Base-by-base conservation (phyloP, 2,797 vertebrate genomes). In the Macropus fuliginosus region DNA sequence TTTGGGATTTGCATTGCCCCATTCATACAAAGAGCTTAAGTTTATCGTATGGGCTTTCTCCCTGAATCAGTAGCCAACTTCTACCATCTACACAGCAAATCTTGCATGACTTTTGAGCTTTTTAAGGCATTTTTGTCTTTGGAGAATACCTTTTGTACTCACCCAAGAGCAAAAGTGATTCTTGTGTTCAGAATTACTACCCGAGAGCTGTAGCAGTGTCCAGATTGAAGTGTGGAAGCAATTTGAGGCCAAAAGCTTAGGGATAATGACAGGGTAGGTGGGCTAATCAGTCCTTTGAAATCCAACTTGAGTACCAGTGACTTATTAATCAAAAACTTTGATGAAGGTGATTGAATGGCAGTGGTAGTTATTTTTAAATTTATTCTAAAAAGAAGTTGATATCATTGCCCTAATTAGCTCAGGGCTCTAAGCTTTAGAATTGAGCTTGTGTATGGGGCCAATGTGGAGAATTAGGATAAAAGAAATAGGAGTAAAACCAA, bases 11-110 rank as follows among this genome's bases (percentile, higher is more conserved):
- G 74, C 74, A 11, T 4, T 27, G 74, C 24, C 40, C 74, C 13
- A 21, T 87, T 87, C 74, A 87, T 94, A 95, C 95, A 96, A 96
- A 97, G 91, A 95, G 66, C 95, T 89, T 81, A 94, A 93, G 74
- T 96, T 96, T 94, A 94, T 92, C 21, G 27, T 92, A 40, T 55
- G 46, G 54, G 55, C 93, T 95, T 94, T 95, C 56, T 81, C 94
- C 96, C 96, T 95, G 87, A 87, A 91, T 90, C 93, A 93, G 34
- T 87, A 91, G 91, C 92, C 92, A 40, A 28, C 56, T 91, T 97
- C 96, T 95, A 0, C 92, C 52, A 55, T 92, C 93, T 93, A 91
- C 91, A 54, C 91, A 96, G 94, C 96, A 93, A 89, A 50, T 81
- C 92, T 0, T 54, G 89, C 59, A 28, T 94, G 40, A 54, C 46